A percentile compares a stretch with the other conserved stretches of the same genome.
phyloP scores from a whole-genome alignment of 2,797 vertebrate genomes.

The Spea hammondii region DNA sequence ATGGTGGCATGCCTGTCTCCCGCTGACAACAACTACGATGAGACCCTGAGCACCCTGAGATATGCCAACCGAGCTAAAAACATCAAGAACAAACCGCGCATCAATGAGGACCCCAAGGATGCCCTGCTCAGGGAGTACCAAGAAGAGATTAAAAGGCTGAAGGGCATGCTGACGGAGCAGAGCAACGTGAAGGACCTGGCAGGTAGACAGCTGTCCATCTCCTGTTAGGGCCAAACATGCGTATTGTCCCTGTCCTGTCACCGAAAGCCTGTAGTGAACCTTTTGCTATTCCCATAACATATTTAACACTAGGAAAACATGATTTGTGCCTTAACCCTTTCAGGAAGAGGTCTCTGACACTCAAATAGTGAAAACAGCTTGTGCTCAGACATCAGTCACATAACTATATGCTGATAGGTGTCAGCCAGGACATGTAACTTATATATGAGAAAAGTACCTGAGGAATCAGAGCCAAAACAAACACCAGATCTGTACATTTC shows the following conservation, averaged over 20 bases:
- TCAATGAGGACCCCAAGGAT: slow-evolving; percentile 90
- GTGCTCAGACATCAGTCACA: no score
- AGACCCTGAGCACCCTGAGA: slow-evolving; percentile 82
- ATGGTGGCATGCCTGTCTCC: slow-evolving; percentile 90
- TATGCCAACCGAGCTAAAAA: slow-evolving; percentile 83
- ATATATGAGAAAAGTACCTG: no score
- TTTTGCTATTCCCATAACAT: no score
- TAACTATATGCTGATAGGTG: no score
- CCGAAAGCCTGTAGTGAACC: no score
- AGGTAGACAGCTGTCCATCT: slow-evolving; percentile 49
- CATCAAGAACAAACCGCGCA: slow-evolving; percentile 84
- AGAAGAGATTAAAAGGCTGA: slow-evolving; percentile 84
- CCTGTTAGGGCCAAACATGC: neutral
- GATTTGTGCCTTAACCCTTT: no score
- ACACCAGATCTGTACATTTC: no score
- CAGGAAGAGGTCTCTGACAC: no score
- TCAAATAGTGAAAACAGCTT: no score
- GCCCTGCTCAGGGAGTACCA: slow-evolving; percentile 86
- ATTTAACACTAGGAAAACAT: no score
- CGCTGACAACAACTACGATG: slow-evolving; percentile 84
- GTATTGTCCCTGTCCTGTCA: neutral
- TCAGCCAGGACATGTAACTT: no score
- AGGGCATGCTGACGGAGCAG: slow-evolving; percentile 75
- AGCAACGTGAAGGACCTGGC: slow-evolving; percentile 59
- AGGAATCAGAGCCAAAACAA: no score